Conservation (phyloP, 1,140 invertebrate species). For the Pogonomyrmex californicus region DNA sequence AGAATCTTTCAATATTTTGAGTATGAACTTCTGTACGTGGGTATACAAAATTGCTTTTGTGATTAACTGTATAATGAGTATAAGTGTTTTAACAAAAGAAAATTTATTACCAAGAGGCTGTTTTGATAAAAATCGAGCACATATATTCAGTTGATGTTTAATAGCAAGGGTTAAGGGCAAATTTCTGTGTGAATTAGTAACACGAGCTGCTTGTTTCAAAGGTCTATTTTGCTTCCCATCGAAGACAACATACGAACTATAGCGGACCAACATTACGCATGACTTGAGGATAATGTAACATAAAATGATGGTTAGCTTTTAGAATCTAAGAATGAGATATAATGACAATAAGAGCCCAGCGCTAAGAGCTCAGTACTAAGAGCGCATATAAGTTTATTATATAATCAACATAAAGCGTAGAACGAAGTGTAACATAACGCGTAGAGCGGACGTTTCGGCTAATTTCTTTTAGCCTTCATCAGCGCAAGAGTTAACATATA, state of each 20-base stretch:
- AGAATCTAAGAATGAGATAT: not conserved
- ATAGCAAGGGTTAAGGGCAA: constrained; percentile 18
- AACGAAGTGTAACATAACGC: too few species aligned
- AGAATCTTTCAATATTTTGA: too few species aligned
- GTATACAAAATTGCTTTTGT: too few species aligned
- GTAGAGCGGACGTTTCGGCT: too few species aligned
- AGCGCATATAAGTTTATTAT: too few species aligned
- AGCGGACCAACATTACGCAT: constrained; percentile 11
- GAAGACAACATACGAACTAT: constrained; percentile 18
- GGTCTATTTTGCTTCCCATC: not conserved
- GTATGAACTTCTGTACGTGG: too few species aligned
- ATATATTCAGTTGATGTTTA: constrained; percentile 16
- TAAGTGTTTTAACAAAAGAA: not conserved
- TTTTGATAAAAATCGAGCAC: constrained; percentile 11
- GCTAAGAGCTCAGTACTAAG: too few species aligned
- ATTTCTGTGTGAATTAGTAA: not conserved
- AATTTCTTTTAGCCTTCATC: too few species aligned
- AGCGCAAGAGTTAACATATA: too few species aligned
- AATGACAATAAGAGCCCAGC: too few species aligned
- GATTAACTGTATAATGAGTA: too few species aligned
- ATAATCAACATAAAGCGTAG: too few species aligned
- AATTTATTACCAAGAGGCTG: constrained; percentile 1
- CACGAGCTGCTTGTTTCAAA: constrained; percentile 9
- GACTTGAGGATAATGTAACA: constrained; percentile 12
- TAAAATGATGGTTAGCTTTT: constrained; percentile 18